Base-by-base conservation (phyloP, 2,888 invertebrate species). In the Boloria selene region DNA sequence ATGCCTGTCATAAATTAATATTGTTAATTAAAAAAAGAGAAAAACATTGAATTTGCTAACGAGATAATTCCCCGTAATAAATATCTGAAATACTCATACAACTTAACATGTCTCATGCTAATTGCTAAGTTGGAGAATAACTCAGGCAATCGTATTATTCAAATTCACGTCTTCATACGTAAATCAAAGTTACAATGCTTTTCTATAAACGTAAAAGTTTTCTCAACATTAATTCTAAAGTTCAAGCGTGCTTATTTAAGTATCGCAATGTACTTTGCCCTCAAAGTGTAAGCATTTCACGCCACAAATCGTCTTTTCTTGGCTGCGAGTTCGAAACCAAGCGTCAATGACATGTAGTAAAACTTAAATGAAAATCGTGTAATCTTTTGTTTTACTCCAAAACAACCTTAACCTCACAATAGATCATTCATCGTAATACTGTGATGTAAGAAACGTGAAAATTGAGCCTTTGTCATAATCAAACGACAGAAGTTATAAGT, bases 271-370 rank as follows among this genome's bases (percentile, higher is more conserved):
- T 26, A 38, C n/a, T 18, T 55, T 42, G 42, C 0, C 72, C 77
- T 77, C 77, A 81, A 75, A 73, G 77, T 78, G 68, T 73, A 72
- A 71, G 70, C 72, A 73, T 47, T 73, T 79, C 79, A 70, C 72
- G 79, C 85, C 86, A 78, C 86, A 87, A 86, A 86, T 77, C 72
- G 72, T 74, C 72, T 73, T 69, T 77, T 75, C 77, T 75, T 38
- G n/a, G 10, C 72, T 67, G 70, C 75, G 78, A 75, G 73, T 70
- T 65, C 71, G 73, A 72, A 73, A 75, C 70, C 45, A 38, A 60
- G 64, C 69, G 67, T 70, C 76, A 77, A 79, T 75, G 80, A 78
- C 80, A 75, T 73, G 77, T 78, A 65, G 78, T 85, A 84, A 84
- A 85, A 77, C 71, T 77, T 74, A 81, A 84, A 84, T 83, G 81